phyloP scores from a whole-genome alignment of 2,113 vertebrate genomes.

The Grammatotria lemairii region DNA sequence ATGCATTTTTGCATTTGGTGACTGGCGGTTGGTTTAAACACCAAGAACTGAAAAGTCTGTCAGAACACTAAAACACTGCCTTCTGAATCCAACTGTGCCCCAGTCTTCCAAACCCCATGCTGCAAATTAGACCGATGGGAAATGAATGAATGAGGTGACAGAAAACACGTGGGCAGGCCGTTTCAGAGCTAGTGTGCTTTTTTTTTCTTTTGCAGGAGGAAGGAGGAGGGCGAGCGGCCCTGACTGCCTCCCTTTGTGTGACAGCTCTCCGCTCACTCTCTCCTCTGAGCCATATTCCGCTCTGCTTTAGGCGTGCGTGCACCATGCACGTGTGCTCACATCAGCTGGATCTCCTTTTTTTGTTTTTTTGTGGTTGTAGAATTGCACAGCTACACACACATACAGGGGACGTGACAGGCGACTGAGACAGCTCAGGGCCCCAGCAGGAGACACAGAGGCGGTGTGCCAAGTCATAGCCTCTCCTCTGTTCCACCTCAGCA shows the following conservation, averaged over 20 bases:
- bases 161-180: neutral
- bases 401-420: neutral
- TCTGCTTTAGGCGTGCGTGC: neutral
- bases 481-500: conserved; percentile 16
- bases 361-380: neutral
- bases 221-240: neutral
- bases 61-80: neutral
- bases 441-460: conserved; percentile 32
- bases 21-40: neutral
- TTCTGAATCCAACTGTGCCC: neutral
- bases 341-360: neutral
- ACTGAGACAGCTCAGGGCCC: conserved; percentile 12
- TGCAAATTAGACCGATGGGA: neutral
- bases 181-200: neutral
- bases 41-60: neutral
- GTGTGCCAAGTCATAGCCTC: conserved; percentile 31
- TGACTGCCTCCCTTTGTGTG: conserved; percentile 31
- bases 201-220: neutral
- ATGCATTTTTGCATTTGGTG: neutral
- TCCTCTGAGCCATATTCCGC: conserved; percentile 37
- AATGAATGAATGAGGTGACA: conserved; percentile 27
- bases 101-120: neutral
- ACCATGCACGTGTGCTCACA: neutral
- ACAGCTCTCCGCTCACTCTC: conserved; percentile 38
- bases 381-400: neutral